Evolutionary conservation across 37 sponge, comb jelly and placozoan genomes (phyloP), one percentile per base, ranked within the genome.

Genomic region (Cliona cf. orientalis): DNA sequence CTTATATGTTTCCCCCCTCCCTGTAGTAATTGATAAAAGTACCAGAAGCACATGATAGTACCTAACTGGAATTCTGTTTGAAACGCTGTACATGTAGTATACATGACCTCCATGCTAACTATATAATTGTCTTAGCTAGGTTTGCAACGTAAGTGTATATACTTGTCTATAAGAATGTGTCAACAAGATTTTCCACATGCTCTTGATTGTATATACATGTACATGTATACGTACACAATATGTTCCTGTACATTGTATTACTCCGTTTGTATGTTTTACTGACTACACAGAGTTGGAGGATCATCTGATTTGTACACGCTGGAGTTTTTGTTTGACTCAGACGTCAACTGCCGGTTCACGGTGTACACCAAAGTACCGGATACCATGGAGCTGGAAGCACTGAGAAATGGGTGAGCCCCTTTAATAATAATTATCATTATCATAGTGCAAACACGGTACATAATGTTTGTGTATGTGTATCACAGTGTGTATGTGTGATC

Each of bases 241-340:
- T 28, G 7, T 14, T 49, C 14, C 14, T 49, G 53, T 14, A 49
- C 14, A 14, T 49, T 19, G 53, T 14, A 19, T 49, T 19, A 19
- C 53, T 49, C 14, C 53, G 14, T 19, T 9, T 49, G 53, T 49
- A 49, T 49, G 14, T 49, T 49, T 49, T 9, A n/a, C n/a, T n/a
- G n/a, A n/a, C 14, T 14, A 49, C 53, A 49, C 66, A 65, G 66
- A 31, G 26, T 29, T 3, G 35, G 6, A 29, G 32, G 66, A 4
- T 65, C 66, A n/a, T n/a, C 21, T 28, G 83, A 80, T 41, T 23
- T 82, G 21, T 96, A 92, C 76, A 34, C 55, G 36, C 56, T 96
- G 3, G 88, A 91, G 79, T 96, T 96, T 42, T 31, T 69, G 28
- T 86, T 89, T 73, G 92, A 96, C 61, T 68, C 85, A 41, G 96